A percentile compares a stretch with the other conserved stretches of the same genome.
Evolutionary conservation across 2,888 invertebrate genomes (phyloP).

Genomic region (Erebia epiphron): DNA sequence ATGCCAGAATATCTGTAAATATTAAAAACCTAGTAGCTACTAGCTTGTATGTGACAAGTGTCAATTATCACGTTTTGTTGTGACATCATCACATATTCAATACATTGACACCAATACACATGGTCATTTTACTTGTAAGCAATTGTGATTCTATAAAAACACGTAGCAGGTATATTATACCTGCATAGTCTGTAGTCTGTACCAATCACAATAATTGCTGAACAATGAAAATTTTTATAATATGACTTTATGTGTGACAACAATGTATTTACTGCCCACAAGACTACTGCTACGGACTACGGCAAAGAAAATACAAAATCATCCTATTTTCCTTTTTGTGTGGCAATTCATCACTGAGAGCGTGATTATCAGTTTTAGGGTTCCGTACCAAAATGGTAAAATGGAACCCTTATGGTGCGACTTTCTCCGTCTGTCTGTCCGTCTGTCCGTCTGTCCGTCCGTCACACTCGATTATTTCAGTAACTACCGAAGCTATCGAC

Average conservation of each 20-base stretch:
- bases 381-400: too few relatives aligned
- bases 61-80: constrained; percentile 25
- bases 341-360: not conserved
- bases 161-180: constrained; percentile 4
- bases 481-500: too few relatives aligned
- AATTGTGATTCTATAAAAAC: constrained; percentile 27
- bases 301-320: not conserved
- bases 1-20: not conserved
- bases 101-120: constrained; percentile 31
- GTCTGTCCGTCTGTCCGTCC: too few relatives aligned
- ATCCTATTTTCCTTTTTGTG: not conserved
- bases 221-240: constrained; percentile 8
- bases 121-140: constrained; percentile 28
- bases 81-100: constrained; percentile 22
- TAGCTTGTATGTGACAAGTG: not conserved
- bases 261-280: too few relatives aligned
- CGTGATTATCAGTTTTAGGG: too few relatives aligned
- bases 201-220: constrained; percentile 13
- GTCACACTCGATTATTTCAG: too few relatives aligned
- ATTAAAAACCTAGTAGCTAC: constrained; percentile 1
- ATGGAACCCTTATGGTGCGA: too few relatives aligned
- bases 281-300: too few relatives aligned
- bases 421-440: too few relatives aligned
- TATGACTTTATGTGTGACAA: too few relatives aligned
- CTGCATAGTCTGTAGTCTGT: constrained; percentile 8